Percentiles rank a stretch among this genome's conserved stretches.
These are phyloP conservation scores for Lasius fuliginosus DNA, from an alignment of 2,888 invertebrate genomes.

Conservation along the genomic window DNA sequence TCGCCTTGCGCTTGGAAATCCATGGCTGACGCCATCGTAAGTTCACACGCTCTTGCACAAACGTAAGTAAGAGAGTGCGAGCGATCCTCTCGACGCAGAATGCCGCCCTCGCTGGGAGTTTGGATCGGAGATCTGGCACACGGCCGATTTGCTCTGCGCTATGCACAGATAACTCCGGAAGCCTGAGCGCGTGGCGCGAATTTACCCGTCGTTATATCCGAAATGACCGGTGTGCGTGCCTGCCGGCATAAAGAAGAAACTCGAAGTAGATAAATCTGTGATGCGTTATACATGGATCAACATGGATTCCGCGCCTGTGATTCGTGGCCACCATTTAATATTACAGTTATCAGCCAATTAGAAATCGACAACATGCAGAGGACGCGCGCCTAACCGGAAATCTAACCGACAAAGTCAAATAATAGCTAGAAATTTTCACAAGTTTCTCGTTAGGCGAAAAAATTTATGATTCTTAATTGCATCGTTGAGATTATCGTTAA, in stretches of 20 bases:
- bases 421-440: too few relatives aligned
- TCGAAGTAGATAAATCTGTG: neutral
- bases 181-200: neutral
- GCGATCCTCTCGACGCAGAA: neutral
- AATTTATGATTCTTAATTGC: too few relatives aligned
- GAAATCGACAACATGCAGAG: neutral
- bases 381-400: neutral
- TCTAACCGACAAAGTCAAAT: neutral
- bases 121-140: neutral
- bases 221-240: neutral
- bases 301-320: neutral
- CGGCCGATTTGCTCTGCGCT: neutral
- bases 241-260: neutral
- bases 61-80: slow-evolving; percentile 57
- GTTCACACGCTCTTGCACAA: slow-evolving; percentile 67
- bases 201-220: neutral
- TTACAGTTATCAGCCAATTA: neutral
- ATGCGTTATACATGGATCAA: neutral
- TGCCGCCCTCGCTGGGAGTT: neutral
- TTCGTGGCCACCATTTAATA: neutral
- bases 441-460: neutral
- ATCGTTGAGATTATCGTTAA: neutral
- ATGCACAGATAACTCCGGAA: neutral
- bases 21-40: slow-evolving; percentile 84
- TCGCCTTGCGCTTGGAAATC: slow-evolving; percentile 81